phyloP scores from a whole-genome alignment of 2,113 vertebrate species.

The Anguilla rostrata region DNA sequence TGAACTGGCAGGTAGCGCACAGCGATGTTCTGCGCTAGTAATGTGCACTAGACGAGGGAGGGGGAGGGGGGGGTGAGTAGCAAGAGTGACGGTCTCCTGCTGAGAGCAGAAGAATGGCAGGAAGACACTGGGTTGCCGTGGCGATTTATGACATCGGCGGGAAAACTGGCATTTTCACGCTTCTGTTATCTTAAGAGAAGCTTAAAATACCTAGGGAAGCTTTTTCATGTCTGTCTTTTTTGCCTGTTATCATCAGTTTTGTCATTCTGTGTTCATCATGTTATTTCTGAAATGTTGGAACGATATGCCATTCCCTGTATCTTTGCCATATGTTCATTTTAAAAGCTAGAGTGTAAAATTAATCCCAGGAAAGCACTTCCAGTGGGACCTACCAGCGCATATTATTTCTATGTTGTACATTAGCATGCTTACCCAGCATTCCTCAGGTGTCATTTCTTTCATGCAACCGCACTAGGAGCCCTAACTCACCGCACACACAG shows the following conservation, averaged over 20 bases:
- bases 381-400: too few relatives aligned
- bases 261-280: too few relatives aligned
- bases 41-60: background rate
- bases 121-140: conserved; percentile 4
- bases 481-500: background rate
- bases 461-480: background rate
- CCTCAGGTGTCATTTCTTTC: background rate
- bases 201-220: background rate
- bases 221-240: background rate
- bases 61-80: too few relatives aligned
- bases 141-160: conserved; percentile 36
- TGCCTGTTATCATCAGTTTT: background rate
- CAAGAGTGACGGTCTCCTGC: conserved; percentile 22
- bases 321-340: too few relatives aligned
- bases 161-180: background rate
- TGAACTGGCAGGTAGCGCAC: too few relatives aligned
- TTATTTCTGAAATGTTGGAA: too few relatives aligned
- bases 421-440: background rate
- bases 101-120: conserved; percentile 15
- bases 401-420: background rate
- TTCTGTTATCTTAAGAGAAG: background rate
- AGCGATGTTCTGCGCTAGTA: background rate
- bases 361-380: too few relatives aligned
- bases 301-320: too few relatives aligned
- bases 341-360: too few relatives aligned